Evolutionary conservation across 2,113 vertebrate species (phyloP), one percentile per base, ranked within the genome.

Genomic region (Cranoglanis bouderius): DNA sequence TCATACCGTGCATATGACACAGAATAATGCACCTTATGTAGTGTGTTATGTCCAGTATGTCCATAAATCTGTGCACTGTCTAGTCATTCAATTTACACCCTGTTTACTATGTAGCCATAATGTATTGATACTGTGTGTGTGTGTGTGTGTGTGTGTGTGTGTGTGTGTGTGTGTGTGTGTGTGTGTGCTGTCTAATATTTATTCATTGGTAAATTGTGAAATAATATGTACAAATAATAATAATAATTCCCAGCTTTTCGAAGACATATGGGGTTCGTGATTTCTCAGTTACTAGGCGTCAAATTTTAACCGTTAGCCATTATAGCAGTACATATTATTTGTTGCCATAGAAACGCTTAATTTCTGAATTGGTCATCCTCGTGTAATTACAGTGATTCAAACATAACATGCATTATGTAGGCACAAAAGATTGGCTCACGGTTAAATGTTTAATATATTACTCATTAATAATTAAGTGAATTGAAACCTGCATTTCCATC

Each of bases 101-200:
- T 32, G 65, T 35, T 14, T 70, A 70, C n/a, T 8, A 0, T 0
- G 2, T 40, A 75, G 21, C 16, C 51, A 78, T 9, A 53, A 80
- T 51, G 46, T 14, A 55, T 18, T 38, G 18, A n/a, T 13, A 57
- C 1, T 82, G 53, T 82, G 80, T 82, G 80, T 82, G 80, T 82
- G 80, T 82, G 78, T 53, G n/a, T 77, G 78, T 82, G 78, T 82
- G n/a, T 57, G n/a, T 55, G n/a, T 57, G 24, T 74, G 19, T 40
- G 72, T 21, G 19, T 75, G 72, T 75, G 72, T 75, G 38, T 75
- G 19, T 21, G 19, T 75, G 72, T 75, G 72, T 75, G 72, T 75
- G 18, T 12, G 6, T 72, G 67, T 46, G 40, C 24, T 12, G 32
- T 9, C 18, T 40, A 72, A 24, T 10, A 38, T 38, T 38, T 72